Evolutionary conservation across 37 sponge, comb jelly and placozoan species (phyloP).

Genomic region (Haliclona indistincta): DNA sequence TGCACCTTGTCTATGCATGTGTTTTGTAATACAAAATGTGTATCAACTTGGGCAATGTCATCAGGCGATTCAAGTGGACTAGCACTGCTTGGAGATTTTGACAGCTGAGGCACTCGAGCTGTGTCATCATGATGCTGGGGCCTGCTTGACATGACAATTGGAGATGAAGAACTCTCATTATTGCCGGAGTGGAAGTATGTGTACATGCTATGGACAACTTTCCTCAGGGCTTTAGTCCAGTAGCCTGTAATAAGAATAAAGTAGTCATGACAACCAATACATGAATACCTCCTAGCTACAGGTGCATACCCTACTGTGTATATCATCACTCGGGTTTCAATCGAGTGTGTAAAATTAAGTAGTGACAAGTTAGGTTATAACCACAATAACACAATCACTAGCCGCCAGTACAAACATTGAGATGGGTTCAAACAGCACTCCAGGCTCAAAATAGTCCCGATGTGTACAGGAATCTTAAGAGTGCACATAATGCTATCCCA

Average conservation of each 20-base stretch:
- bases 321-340: background rate
- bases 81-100: background rate
- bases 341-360: no score
- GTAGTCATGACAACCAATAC: background rate
- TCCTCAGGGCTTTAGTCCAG: constrained; percentile 54
- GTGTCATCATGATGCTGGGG: background rate
- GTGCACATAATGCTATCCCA: no score
- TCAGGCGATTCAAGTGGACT: background rate
- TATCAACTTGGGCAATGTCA: background rate
- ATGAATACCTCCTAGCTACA: background rate
- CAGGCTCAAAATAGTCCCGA: no score
- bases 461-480: no score
- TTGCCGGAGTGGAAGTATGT: constrained; percentile 53
- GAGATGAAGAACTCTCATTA: no score
- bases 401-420: no score
- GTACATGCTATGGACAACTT: constrained; percentile 44
- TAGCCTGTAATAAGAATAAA: constrained; percentile 30
- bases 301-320: background rate
- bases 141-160: no score
- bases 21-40: background rate
- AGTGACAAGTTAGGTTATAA: no score
- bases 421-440: no score
- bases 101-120: background rate
- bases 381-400: no score
- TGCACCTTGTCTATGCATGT: no score